Conservation (phyloP, 1,140 invertebrate species). For the Panagrolaimus sp. region DNA sequence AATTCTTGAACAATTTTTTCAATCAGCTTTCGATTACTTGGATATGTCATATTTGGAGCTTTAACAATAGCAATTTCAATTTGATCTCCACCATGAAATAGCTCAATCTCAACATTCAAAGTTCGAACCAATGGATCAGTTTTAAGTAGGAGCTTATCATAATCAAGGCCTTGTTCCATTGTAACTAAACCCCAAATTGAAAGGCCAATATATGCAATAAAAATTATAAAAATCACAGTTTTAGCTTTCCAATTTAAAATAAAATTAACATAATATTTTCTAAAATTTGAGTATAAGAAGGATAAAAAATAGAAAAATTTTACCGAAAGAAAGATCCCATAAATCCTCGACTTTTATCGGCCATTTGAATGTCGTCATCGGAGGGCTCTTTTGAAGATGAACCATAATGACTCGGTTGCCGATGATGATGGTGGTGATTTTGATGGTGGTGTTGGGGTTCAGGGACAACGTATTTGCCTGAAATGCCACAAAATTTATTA, state of each 20-base stretch:
- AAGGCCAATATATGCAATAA: slow-evolving; percentile 57
- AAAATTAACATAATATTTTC: slow-evolving; percentile 55
- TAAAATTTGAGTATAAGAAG: slow-evolving; percentile 31
- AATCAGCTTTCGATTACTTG: slow-evolving; percentile 42
- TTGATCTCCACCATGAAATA: slow-evolving; percentile 47
- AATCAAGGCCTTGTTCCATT: slow-evolving; percentile 60
- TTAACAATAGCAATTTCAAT: slow-evolving; percentile 57
- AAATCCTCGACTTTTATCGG: slow-evolving; percentile 42
- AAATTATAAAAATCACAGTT: slow-evolving; percentile 55
- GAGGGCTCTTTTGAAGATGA: slow-evolving; percentile 18
- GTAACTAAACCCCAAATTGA: slow-evolving; percentile 58
- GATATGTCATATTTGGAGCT: slow-evolving; percentile 47
- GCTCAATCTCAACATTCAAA: slow-evolving; percentile 36
- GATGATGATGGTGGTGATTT: not conserved
- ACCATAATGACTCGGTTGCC: not conserved
- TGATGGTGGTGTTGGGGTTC: not conserved
- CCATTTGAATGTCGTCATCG: slow-evolving; percentile 47
- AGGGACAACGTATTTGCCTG: slow-evolving; percentile 3
- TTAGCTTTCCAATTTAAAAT: slow-evolving; percentile 53
- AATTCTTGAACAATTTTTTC: slow-evolving; percentile 52
- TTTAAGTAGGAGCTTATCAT: slow-evolving; percentile 60
- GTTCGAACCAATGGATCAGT: slow-evolving; percentile 58
- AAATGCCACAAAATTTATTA: not conserved
- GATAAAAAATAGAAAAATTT: not conserved
- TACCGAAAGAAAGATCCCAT: slow-evolving; percentile 57